These are phyloP conservation scores for Neosilurus mollespiculum DNA, from an alignment of 2,797 vertebrate genomes.

Conservation along the genomic window DNA sequence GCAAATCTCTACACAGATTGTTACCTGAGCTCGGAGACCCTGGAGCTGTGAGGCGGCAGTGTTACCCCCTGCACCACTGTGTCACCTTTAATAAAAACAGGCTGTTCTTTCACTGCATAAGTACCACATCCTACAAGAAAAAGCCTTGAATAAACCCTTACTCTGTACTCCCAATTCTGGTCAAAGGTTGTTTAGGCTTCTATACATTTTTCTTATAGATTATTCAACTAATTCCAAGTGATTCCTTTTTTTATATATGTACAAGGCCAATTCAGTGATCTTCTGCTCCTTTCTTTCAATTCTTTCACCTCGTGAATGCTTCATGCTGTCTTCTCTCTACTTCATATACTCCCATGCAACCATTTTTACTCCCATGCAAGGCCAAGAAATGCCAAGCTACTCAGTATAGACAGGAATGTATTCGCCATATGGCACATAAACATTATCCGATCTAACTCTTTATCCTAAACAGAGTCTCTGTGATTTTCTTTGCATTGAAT, in stretches of 20 bases:
- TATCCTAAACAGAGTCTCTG: neutral
- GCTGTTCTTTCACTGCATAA: neutral
- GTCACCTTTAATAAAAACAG: constrained; percentile 20
- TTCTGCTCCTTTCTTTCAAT: neutral
- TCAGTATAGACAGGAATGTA: neutral
- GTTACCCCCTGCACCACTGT: neutral
- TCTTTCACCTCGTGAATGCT: neutral
- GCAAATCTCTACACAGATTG: constrained; percentile 9
- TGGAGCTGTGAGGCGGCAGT: neutral
- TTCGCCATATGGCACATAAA: neutral
- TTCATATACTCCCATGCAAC: neutral
- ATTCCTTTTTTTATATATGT: neutral
- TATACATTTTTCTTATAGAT: neutral
- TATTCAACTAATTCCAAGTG: neutral
- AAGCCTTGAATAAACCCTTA: constrained; percentile 12
- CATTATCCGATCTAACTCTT: neutral
- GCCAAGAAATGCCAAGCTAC: neutral
- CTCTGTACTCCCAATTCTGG: constrained; percentile 1
- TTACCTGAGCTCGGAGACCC: constrained; percentile 18
- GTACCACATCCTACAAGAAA: neutral
- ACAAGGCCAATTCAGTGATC: neutral
- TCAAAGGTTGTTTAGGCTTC: neutral
- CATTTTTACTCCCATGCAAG: neutral
- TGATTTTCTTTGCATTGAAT: neutral
- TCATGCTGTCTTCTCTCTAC: neutral